phyloP scores from a whole-genome alignment of 2,113 vertebrate genomes.

The Alethe castanea region DNA sequence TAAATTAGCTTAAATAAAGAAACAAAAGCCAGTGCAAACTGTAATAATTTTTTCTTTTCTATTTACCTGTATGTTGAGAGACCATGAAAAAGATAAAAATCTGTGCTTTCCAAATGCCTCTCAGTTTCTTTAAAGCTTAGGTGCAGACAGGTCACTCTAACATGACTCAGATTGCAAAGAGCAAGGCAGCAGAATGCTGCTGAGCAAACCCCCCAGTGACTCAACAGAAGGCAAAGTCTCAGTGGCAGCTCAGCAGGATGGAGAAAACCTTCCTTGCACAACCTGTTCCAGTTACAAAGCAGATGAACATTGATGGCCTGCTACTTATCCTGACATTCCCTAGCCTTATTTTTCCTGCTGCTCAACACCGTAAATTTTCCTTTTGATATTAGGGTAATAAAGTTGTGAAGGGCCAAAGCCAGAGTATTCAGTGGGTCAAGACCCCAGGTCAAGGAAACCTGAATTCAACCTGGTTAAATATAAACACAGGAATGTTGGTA shows the following conservation, averaged over 20 bases:
- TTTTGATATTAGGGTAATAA: neutral
- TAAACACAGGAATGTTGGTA: accelerated
- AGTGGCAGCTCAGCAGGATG: neutral
- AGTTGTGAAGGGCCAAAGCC: neutral
- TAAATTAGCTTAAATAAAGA: neutral
- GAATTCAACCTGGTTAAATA: neutral
- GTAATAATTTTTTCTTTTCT: neutral
- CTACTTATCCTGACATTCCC: neutral
- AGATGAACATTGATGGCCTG: neutral
- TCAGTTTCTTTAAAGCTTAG: neutral
- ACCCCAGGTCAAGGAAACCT: neutral
- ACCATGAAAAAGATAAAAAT: neutral
- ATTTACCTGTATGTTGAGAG: neutral
- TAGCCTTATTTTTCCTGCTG: neutral
- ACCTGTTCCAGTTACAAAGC: neutral
- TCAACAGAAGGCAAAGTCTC: neutral
- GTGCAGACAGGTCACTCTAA: neutral
- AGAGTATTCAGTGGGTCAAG: neutral
- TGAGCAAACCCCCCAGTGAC: neutral
- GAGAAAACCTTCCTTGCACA: neutral
- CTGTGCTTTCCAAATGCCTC: neutral
- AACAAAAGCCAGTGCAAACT: neutral
- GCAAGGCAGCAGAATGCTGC: accelerated
- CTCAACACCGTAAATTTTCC: neutral
- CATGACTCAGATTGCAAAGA: neutral